phyloP scores from a whole-genome alignment of 2,113 vertebrate species.

The Pedetes capensis region DNA sequence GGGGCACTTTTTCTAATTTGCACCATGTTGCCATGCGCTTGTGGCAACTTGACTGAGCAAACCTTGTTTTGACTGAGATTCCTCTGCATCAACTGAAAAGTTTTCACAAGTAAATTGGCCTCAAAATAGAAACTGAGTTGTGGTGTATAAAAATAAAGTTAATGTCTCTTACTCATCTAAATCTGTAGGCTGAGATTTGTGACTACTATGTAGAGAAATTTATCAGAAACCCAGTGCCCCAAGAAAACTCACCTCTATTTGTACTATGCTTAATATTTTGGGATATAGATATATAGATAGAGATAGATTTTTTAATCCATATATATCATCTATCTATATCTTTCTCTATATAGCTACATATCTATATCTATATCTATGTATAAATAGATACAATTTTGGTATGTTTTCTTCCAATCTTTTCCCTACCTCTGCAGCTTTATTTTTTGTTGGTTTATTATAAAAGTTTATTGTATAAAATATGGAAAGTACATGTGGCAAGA shows the following conservation, averaged over 20 bases:
- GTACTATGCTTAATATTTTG: not conserved
- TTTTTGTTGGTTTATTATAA: no score
- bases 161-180: not conserved
- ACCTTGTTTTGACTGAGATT: not conserved
- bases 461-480: no score
- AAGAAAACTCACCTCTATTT: not conserved
- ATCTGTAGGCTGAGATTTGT: not conserved
- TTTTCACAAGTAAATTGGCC: not conserved
- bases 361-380: no score
- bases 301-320: no score
- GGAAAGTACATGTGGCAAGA: no score
- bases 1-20: not conserved
- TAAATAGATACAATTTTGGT: no score
- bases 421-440: no score
- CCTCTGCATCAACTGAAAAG: not conserved
- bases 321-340: no score
- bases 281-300: no score
- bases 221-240: not conserved
- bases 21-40: not conserved
- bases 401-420: not conserved
- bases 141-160: not conserved
- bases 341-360: no score
- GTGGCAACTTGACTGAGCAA: not conserved
- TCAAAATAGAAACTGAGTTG: not conserved
- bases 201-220: not conserved